Evolutionary conservation across 2,797 vertebrate genomes (phyloP).

Genomic region (Anolis apletophallus): DNA sequence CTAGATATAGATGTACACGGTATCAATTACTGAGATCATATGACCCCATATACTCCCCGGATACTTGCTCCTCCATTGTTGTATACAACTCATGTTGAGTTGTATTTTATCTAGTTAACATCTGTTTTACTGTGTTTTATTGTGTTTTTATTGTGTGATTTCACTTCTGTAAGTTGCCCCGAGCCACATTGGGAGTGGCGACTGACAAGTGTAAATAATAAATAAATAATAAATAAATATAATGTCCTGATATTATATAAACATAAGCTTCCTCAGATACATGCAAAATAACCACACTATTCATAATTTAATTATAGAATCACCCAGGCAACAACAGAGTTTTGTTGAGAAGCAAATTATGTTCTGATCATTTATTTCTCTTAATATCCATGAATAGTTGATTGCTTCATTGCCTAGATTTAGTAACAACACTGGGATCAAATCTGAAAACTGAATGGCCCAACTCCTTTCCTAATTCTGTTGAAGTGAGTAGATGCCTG

Average conservation of each 20-base stretch:
- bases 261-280: background rate
- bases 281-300: background rate
- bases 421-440: conserved; percentile 38
- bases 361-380: conserved; percentile 13
- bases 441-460: background rate
- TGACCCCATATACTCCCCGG: conserved; percentile 34
- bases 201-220: too few species aligned
- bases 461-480: background rate
- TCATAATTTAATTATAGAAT: background rate
- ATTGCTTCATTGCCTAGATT: conserved; percentile 11
- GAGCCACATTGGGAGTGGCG: too few species aligned
- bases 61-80: too few species aligned
- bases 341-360: conserved; percentile 12
- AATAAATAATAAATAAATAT: too few species aligned
- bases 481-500: background rate
- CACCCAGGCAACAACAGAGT: background rate
- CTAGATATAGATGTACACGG: background rate
- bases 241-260: background rate
- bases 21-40: background rate
- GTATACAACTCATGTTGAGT: too few species aligned
- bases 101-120: too few species aligned
- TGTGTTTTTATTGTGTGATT: too few species aligned
- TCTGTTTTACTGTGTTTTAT: too few species aligned
- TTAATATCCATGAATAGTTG: background rate
- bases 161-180: too few species aligned